Evolutionary conservation across 2,113 vertebrate genomes (phyloP).

Genomic region (Dryoscopus gambensis): DNA sequence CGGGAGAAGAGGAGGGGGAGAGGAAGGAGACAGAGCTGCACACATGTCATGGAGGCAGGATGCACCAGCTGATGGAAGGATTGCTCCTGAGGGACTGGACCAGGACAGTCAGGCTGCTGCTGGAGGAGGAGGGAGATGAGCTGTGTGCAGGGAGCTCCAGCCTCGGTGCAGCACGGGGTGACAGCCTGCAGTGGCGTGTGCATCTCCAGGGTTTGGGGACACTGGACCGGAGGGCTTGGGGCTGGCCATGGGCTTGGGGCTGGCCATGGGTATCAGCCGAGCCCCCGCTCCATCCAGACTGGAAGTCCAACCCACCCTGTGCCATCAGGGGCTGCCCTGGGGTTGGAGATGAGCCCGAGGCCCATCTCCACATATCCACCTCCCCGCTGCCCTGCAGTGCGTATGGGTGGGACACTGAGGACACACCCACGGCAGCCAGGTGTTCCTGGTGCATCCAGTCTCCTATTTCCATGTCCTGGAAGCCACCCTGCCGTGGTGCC

Average conservation of each 20-base stretch:
- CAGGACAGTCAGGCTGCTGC: not conserved
- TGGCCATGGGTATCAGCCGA: too few species aligned
- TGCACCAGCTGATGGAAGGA: not conserved
- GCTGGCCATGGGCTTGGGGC: not conserved
- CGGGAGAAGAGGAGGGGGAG: not conserved
- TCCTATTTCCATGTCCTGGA: not conserved
- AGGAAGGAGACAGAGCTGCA: not conserved
- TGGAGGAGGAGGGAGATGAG: not conserved
- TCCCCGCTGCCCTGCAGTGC: not conserved
- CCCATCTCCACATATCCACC: not conserved
- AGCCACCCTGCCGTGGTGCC: not conserved
- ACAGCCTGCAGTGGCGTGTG: accelerated
- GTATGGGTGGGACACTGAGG: not conserved
- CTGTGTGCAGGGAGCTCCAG: not conserved
- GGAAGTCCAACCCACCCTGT: accelerated
- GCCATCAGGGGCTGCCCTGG: not conserved
- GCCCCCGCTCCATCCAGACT: not conserved
- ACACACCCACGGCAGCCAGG: not conserved
- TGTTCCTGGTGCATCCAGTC: not conserved
- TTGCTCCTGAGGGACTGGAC: not conserved
- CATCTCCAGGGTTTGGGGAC: not conserved
- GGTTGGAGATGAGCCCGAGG: not conserved
- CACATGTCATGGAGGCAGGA: not conserved
- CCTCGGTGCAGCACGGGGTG: not conserved
- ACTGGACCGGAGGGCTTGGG: not conserved